phyloP scores from a whole-genome alignment of 2,797 vertebrate species.

The Clarias platycephalus region DNA sequence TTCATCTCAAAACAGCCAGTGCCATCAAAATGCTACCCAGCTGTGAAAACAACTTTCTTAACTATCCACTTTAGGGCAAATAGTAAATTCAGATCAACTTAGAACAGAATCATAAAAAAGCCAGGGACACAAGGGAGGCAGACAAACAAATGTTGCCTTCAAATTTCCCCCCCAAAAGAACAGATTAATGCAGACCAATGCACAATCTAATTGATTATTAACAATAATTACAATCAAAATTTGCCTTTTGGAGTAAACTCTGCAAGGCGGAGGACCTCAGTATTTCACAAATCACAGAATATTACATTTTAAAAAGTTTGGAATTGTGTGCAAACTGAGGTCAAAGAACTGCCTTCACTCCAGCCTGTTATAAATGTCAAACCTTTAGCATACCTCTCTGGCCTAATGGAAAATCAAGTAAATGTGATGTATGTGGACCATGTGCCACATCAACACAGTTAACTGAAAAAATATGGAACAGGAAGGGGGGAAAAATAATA shows the following conservation, averaged over 20 bases:
- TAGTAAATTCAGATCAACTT: constrained; percentile 21
- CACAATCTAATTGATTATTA: background rate
- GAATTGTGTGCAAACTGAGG: background rate
- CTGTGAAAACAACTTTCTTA: constrained; percentile 42
- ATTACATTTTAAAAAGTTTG: constrained; percentile 19
- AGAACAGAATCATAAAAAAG: constrained; percentile 12
- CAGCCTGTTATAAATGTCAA: constrained; percentile 43
- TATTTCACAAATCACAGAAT: constrained; percentile 14
- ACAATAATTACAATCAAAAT: background rate
- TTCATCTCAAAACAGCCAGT: constrained; percentile 10
- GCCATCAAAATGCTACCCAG: constrained; percentile 33
- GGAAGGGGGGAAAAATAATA: background rate
- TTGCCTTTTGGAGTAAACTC: background rate
- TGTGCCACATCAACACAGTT: background rate
- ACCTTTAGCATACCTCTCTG: constrained; percentile 6
- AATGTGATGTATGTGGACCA: constrained; percentile 48
- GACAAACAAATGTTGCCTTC: background rate
- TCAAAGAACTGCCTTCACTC: constrained; percentile 36
- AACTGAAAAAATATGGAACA: constrained; percentile 5
- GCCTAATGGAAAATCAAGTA: constrained; percentile 41
- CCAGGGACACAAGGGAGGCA: background rate
- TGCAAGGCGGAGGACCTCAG: background rate
- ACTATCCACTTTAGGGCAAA: constrained; percentile 41
- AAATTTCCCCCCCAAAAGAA: background rate
- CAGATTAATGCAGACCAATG: background rate